phyloP scores from a whole-genome alignment of 2,888 invertebrate genomes.

The Hirtodrosophila alboralis region DNA sequence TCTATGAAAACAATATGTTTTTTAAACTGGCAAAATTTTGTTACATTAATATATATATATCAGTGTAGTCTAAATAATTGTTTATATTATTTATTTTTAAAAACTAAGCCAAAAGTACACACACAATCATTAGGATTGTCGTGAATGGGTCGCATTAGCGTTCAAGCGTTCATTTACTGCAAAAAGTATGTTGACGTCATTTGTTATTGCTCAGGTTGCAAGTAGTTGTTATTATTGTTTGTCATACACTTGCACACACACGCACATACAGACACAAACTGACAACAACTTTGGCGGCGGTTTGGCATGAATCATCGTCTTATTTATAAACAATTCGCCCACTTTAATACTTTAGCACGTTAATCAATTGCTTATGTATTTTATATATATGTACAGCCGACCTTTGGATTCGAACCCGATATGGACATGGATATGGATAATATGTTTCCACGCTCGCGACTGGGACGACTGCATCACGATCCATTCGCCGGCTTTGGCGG shows the following conservation, averaged over 20 bases:
- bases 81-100: no score
- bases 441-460: slow-evolving; percentile 81
- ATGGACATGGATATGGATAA: slow-evolving; percentile 82
- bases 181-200: slow-evolving; percentile 63
- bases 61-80: no score
- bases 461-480: slow-evolving; percentile 82
- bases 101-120: no score
- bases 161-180: slow-evolving; percentile 37
- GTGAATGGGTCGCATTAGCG: slow-evolving; percentile 4
- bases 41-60: no score
- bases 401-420: slow-evolving; percentile 82
- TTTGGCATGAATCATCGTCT: slow-evolving; percentile 57
- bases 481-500: slow-evolving; percentile 82
- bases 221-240: slow-evolving; percentile 54
- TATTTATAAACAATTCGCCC: slow-evolving; percentile 73
- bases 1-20: no score
- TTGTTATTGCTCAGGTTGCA: slow-evolving; percentile 53
- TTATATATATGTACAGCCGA: slow-evolving; percentile 73
- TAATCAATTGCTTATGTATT: slow-evolving; percentile 1
- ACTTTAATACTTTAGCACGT: slow-evolving; percentile 34
- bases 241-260: slow-evolving; percentile 30
- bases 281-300: slow-evolving; percentile 23
- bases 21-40: no score
- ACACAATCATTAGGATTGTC: no score
- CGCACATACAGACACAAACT: slow-evolving; percentile 12